A percentile compares a stretch with the other conserved stretches of the same genome.
These are phyloP conservation scores for Tetraodon nigroviridis DNA, from an alignment of 2,113 vertebrate species.

Conservation along the genomic window DNA sequence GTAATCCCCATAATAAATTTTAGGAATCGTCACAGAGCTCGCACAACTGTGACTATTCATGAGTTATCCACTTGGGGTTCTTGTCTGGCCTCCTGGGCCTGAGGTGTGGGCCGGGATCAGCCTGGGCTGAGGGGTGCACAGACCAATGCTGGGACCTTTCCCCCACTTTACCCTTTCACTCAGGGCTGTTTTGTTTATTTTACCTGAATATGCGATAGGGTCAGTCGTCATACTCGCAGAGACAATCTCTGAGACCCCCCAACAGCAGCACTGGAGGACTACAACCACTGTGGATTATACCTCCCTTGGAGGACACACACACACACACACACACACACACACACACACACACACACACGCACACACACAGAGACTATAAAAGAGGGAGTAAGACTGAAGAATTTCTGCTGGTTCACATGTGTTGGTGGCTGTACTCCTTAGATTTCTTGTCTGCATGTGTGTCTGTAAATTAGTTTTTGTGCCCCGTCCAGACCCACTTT, in stretches of 20 bases:
- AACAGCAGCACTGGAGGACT: conserved; percentile 34
- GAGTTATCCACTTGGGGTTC: conserved; percentile 70
- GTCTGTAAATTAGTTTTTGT: conserved; percentile 62
- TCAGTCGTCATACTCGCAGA: conserved; percentile 34
- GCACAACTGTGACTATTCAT: conserved; percentile 73
- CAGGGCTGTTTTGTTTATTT: conserved; percentile 40
- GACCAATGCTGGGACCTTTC: background rate
- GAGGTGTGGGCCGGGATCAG: conserved; percentile 43
- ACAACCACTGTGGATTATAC: conserved; percentile 56
- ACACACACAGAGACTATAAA: conserved; percentile 6
- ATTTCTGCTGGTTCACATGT: conserved; percentile 13
- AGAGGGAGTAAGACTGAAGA: conserved; percentile 11
- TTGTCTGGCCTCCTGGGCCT: conserved; percentile 64
- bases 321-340: background rate
- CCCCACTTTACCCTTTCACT: conserved; percentile 37
- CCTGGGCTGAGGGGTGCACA: too few relatives aligned
- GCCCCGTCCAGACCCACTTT: conserved; percentile 75
- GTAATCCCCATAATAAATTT: conserved; percentile 78
- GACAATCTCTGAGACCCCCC: conserved; percentile 44
- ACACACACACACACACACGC: conserved; percentile 2
- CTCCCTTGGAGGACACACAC: conserved; percentile 20
- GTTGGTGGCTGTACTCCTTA: conserved; percentile 26
- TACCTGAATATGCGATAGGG: conserved; percentile 56
- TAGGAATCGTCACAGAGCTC: conserved; percentile 70
- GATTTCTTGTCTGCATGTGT: conserved; percentile 48